A percentile compares a stretch with the other conserved stretches of the same genome.
Conservation (phyloP, 2,113 vertebrate genomes). For the Terrapene triunguis region DNA sequence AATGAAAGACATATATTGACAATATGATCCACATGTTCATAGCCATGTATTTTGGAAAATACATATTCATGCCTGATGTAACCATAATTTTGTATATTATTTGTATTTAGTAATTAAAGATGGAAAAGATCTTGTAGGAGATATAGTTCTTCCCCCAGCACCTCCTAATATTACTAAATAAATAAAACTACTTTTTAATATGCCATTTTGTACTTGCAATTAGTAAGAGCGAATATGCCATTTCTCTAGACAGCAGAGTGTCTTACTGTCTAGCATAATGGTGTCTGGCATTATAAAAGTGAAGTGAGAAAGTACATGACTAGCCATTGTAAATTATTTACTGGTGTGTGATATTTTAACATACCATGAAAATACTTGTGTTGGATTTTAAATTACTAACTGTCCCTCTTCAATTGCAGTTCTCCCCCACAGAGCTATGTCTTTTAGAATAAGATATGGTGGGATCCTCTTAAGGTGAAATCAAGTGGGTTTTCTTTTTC, state of each 20-base stretch:
- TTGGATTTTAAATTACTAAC: slow-evolving; percentile 3
- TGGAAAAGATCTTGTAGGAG: not conserved
- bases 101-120: not conserved
- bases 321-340: slow-evolving; percentile 44
- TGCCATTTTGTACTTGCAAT: slow-evolving; percentile 40
- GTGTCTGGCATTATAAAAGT: slow-evolving; percentile 30
- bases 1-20: slow-evolving; percentile 9
- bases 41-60: slow-evolving; percentile 17
- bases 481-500: not conserved
- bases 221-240: slow-evolving; percentile 30
- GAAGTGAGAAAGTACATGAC: slow-evolving; percentile 33
- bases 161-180: not conserved
- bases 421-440: not conserved
- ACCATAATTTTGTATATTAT: not conserved
- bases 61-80: slow-evolving; percentile 17
- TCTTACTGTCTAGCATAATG: not conserved
- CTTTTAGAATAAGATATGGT: not conserved
- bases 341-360: slow-evolving; percentile 8
- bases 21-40: slow-evolving; percentile 21
- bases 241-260: slow-evolving; percentile 53
- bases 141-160: slow-evolving; percentile 10
- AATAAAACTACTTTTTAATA: slow-evolving; percentile 15
- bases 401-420: not conserved
- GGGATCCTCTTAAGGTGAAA: not conserved
- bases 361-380: slow-evolving; percentile 12